Base-by-base conservation (phyloP, 2,888 invertebrate genomes). In the Panorpa germanica region DNA sequence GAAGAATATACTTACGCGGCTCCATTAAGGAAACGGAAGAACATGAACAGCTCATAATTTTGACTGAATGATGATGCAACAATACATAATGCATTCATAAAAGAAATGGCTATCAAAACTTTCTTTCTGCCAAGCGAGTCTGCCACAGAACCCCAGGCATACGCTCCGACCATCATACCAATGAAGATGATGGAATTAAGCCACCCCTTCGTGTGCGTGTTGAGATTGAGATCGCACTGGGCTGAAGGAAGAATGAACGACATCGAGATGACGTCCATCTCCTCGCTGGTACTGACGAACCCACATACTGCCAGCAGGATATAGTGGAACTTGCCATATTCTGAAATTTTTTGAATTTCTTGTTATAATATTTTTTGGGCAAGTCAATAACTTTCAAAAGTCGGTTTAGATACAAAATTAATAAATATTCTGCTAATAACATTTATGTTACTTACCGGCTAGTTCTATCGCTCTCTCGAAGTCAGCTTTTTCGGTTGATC, bases 231-330 rank as follows among this genome's bases (percentile, higher is more conserved):
- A 63, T 90, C 90, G 66, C 88, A 88, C 57, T 86, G 80, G 40
- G 88, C 88, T 45, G 85, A 82, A 25, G 88, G 88, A 38, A 90
- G 61, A 55, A 90, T 82, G 66, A 88, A 90, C 41, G 88, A 88
- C 75, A 90, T 83, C 45, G 82, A 83, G 48, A 90, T 81, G 61
- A 88, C 85, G 61, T 88, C 88, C 75, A 90, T 85, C 65, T 88
- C 86, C 66, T 90, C 88, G 55, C 85, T 85, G 42, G 83, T 83
- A 62, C 81, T 82, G 56, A 88, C 86, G 59, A 88, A 80, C 43
- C 90, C 88, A 62, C 88, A 88, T 54, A 90, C 76, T 50, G 77
- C 73, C 63, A 90, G 62, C 51, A 90, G 65, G 47, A 81, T 63
- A 58, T 82, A 81, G 58, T 90, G 88, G 58, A 88, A 90, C 57